Evolutionary conservation across 2,113 vertebrate genomes (phyloP), one percentile per base, ranked within the genome.

Genomic region (Astur gentilis): DNA sequence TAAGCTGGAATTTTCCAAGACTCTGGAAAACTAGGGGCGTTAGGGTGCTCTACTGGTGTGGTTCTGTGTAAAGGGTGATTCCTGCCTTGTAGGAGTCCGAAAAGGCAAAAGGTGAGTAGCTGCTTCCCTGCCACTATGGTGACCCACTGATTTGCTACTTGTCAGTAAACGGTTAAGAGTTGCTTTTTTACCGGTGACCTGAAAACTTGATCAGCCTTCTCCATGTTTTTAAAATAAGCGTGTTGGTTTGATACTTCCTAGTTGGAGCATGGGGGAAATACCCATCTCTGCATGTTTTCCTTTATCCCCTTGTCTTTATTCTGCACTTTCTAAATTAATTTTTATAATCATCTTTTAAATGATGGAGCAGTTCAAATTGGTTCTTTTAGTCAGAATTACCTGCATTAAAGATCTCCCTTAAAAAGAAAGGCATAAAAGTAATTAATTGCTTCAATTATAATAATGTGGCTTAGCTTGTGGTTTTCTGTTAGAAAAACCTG

Each of bases 361-460:
- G 94, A 94, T 87, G 93, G 94, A 93, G 91, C 52, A 23, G 89
- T 55, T 95, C 65, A 92, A 94, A 97, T 95, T 29, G 85, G 84
- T 72, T 88, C 83, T 88, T 93, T 93, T 69, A 90, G 91, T 58
- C 66, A 86, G 94, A 94, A 92, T 96, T 97, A 94, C 96, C 93
- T 97, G 90, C 88, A 40, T 94, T 97, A 94, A 94, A 97, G 83
- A 91, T 93, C 76, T 75, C 67, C 69, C 58, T 81, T 79, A 66
- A 96, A 96, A 83, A 76, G 67, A 93, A 91, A 92, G 36, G 86
- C 93, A 97, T 92, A 90, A 95, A 95, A 77, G 92, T 95, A 97
- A 97, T 97, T 96, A 97, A 97, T 97, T 87, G 86, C 83, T 91
- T 96, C 93, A 93, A 73, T 98, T 97, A 97, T 49, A 92, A 82